A percentile compares a stretch with the other conserved stretches of the same genome.
Conservation (phyloP, 2,888 invertebrate species). For the Hymenopus coronatus region DNA sequence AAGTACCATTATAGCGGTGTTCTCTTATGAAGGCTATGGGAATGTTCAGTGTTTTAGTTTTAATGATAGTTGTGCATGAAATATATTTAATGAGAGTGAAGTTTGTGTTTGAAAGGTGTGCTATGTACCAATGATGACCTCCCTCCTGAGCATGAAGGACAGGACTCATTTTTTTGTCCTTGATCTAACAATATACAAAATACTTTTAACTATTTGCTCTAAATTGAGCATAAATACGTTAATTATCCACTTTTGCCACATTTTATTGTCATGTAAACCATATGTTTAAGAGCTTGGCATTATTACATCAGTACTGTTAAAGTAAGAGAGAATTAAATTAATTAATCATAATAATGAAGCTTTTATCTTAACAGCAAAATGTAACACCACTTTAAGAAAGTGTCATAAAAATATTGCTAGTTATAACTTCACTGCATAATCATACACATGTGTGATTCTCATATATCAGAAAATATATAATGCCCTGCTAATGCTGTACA, state of each 20-base stretch:
- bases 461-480: too few relatives aligned
- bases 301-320: slow-evolving; percentile 20
- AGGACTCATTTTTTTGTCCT: neutral
- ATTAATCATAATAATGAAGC: neutral
- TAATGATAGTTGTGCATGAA: neutral
- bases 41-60: neutral
- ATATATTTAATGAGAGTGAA: neutral
- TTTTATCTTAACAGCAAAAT: too few relatives aligned
- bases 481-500: too few relatives aligned
- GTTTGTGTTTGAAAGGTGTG: neutral
- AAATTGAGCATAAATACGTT: neutral
- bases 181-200: too few relatives aligned
- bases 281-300: neutral
- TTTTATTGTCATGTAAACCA: neutral
- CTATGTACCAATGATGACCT: neutral
- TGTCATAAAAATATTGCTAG: too few relatives aligned
- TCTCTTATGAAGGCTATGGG: neutral
- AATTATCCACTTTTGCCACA: neutral
- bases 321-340: slow-evolving; percentile 28
- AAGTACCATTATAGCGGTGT: too few relatives aligned
- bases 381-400: too few relatives aligned
- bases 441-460: too few relatives aligned
- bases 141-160: neutral
- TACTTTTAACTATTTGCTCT: too few relatives aligned
- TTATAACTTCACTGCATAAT: too few relatives aligned